phyloP scores from a whole-genome alignment of 2,888 invertebrate species.

The Drosophila paramelanica region DNA sequence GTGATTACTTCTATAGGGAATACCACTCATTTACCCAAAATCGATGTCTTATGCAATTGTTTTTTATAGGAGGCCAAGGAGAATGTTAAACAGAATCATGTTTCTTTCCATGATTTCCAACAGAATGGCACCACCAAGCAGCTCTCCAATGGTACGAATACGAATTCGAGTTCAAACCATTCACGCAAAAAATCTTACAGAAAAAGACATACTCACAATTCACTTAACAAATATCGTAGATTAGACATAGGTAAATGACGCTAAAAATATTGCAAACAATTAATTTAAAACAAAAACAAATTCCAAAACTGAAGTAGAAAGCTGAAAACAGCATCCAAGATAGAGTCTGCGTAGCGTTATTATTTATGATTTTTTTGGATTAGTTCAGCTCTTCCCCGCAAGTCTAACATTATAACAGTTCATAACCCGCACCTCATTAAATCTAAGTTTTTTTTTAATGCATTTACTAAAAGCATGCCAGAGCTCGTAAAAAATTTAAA shows the following conservation, averaged over 20 bases:
- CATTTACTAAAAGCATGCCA: conserved; percentile 25
- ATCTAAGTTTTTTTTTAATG: conserved; percentile 13
- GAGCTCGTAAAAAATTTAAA: conserved; percentile 4
- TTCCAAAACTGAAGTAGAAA: conserved; percentile 37
- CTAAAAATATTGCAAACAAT: conserved; percentile 50
- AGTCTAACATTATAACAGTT: not conserved
- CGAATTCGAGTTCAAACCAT: conserved; percentile 88
- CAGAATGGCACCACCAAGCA: conserved; percentile 94
- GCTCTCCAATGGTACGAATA: conserved; percentile 93
- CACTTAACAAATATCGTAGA: conserved; percentile 86
- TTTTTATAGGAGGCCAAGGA: conserved; percentile 86
- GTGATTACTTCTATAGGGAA: conserved; percentile 84
- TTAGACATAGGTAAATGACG: conserved; percentile 85
- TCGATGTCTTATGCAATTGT: no score
- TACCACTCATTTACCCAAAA: not conserved
- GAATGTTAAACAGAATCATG: conserved; percentile 92
- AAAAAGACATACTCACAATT: conserved; percentile 85
- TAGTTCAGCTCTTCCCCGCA: not conserved
- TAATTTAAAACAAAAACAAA: conserved; percentile 27
- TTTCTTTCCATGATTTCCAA: conserved; percentile 95
- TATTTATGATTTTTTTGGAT: conserved; percentile 7
- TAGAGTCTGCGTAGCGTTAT: conserved; percentile 8
- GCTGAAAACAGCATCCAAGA: conserved; percentile 23
- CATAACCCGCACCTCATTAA: conserved; percentile 6
- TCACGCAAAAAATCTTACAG: conserved; percentile 87